Base-by-base conservation (phyloP, 2,797 vertebrate species). In the Nannoperca obscura region DNA sequence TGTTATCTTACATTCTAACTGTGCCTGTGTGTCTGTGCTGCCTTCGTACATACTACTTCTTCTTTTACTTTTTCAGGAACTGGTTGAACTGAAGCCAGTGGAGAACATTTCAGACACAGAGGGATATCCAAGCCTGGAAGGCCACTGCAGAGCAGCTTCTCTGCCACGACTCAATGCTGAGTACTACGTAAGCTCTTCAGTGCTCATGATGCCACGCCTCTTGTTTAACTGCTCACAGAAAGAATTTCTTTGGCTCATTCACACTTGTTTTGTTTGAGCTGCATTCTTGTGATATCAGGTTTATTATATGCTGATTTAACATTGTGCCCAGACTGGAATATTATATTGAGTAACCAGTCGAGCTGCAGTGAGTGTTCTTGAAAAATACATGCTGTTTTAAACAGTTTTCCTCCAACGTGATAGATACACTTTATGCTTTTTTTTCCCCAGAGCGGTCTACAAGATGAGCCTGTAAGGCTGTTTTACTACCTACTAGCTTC, bases 121-220 rank as follows among this genome's bases (percentile, higher is more conserved):
- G 34, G 95, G 91, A 20, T 96, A 95, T 30, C 95, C 95, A 0
- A 93, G 93, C 44, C 92, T 99, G 93, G 97, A 98, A 89, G 96
- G 93, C 82, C 97, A 98, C 66, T 95, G 96, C 3, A 92, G 97
- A 80, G 98, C 98, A 0, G 97, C 97, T 2, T 99, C 98, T 67
- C 97, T 99, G 96, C 98, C 98, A 0, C 95, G 97, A 52, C 95
- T 99, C 74, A 98, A 97, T 0, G 96, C 97, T 0, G 97, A 98
- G 90, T 96, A 96, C 70, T 97, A 98, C 92, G 98, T 99, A 95
- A 95, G 96, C 27, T 60, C 80, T 40, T 8, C 58, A 15, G 38
- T 50, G 32, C 54, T 69, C 77, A 40, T 8, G 11, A 19, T 5
- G 22, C 34, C 14, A 13, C 1, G 9, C 17, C n/a, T 71, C 12